Conservation (phyloP, 2,888 invertebrate genomes). For the Sinhomidia bicolor region DNA sequence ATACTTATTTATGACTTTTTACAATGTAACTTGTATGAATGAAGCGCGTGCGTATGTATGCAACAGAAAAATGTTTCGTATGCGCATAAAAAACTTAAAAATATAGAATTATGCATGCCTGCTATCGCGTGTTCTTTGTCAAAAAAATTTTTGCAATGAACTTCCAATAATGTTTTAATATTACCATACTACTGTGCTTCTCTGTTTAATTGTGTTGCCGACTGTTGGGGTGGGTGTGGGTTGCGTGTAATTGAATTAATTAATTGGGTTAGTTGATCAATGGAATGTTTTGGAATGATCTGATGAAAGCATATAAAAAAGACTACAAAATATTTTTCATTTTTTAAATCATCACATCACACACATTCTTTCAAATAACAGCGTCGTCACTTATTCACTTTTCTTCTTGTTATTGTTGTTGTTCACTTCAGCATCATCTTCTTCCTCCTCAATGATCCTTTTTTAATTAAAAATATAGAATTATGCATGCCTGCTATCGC, state of each 20-base stretch:
- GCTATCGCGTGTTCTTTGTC: no score
- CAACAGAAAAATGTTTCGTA: not conserved
- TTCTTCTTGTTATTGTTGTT: no score
- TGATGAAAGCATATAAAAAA: slow-evolving; percentile 5
- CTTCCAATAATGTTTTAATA: no score
- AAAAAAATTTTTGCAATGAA: no score
- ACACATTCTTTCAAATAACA: not conserved
- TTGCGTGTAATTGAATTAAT: not conserved
- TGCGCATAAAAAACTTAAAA: not conserved
- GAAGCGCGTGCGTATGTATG: not conserved
- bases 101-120: no score
- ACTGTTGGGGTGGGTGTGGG: no score
- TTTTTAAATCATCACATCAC: not conserved
- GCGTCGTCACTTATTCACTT: not conserved
- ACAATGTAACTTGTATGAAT: not conserved
- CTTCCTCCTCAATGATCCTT: slow-evolving; percentile 13
- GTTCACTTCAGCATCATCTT: not conserved
- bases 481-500: no score
- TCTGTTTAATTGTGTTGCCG: slow-evolving; percentile 23
- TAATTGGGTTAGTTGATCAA: no score
- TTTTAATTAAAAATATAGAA: not conserved
- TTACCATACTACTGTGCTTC: no score
- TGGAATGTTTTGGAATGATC: slow-evolving; percentile 12
- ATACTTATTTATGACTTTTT: not conserved
- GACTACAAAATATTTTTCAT: no score